Conservation (phyloP, 2,113 vertebrate species). For the Sterrhoptilus dennistouni region DNA sequence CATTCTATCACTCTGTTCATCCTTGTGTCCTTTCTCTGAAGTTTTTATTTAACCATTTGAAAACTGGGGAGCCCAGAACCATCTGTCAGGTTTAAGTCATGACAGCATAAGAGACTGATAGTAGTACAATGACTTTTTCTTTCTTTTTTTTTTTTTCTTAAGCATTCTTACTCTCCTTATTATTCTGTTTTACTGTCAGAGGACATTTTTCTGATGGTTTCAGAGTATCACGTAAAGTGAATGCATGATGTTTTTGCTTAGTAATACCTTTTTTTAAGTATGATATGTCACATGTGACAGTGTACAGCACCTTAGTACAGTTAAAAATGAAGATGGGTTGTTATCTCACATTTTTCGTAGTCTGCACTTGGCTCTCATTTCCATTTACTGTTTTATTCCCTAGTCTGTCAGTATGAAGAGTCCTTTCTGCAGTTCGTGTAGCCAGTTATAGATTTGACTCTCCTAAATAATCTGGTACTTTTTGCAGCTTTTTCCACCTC, state of each 20-base stretch:
- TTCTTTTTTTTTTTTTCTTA: not conserved
- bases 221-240: not conserved
- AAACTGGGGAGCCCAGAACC: not conserved
- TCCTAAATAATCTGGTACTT: not conserved
- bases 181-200: not conserved
- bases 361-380: not conserved
- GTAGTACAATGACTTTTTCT: not conserved
- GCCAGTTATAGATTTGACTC: not conserved
- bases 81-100: not conserved
- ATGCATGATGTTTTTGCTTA: not conserved
- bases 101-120: not conserved
- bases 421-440: not conserved
- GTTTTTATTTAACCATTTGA: not conserved
- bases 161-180: not conserved
- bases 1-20: not conserved
- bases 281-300: not conserved
- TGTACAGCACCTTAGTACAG: not conserved
- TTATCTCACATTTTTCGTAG: not conserved
- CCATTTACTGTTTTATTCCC: not conserved
- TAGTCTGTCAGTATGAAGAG: not conserved
- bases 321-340: not conserved
- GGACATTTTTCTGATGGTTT: not conserved
- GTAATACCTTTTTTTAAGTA: not conserved
- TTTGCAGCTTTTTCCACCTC: not conserved
- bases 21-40: not conserved